phyloP scores from a whole-genome alignment of 2,797 vertebrate genomes.

The Protosalanx chinensis region DNA sequence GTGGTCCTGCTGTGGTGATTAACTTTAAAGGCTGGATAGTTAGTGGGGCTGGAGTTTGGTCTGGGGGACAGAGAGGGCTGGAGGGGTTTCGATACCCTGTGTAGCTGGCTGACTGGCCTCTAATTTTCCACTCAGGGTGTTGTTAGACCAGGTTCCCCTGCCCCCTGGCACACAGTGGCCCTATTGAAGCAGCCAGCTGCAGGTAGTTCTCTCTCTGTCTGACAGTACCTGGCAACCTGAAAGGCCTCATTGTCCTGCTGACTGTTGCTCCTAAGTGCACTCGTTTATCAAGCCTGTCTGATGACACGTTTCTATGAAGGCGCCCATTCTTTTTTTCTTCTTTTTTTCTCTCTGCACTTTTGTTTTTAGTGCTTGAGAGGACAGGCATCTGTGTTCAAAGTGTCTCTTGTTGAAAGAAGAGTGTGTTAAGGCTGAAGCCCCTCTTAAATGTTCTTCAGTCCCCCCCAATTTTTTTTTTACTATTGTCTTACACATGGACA shows the following conservation, averaged over 20 bases:
- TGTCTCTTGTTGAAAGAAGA: conserved; percentile 27
- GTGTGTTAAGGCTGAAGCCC: conserved; percentile 14
- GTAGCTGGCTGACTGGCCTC: conserved; percentile 40
- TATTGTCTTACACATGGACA: too few species aligned
- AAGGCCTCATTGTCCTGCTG: conserved; percentile 59
- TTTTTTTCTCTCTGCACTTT: conserved; percentile 30
- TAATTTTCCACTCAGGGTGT: conserved; percentile 47
- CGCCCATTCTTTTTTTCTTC: conserved; percentile 35
- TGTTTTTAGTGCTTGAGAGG: conserved; percentile 21
- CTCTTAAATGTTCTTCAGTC: too few species aligned
- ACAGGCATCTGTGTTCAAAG: conserved; percentile 31
- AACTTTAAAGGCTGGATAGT: conserved; percentile 55
- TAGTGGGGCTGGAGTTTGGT: not conserved
- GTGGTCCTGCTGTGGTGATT: conserved; percentile 53
- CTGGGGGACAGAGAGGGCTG: conserved; percentile 2
- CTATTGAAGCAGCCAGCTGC: conserved; percentile 59
- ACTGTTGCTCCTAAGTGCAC: conserved; percentile 30
- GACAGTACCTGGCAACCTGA: conserved; percentile 50
- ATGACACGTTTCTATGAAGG: conserved; percentile 49
- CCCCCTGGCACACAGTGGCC: conserved; percentile 50
- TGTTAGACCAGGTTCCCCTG: conserved; percentile 23
- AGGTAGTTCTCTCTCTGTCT: conserved; percentile 38
- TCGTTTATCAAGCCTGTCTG: conserved; percentile 55
- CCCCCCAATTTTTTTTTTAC: too few species aligned
- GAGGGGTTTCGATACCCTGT: conserved; percentile 30